Evolutionary conservation across 2,888 invertebrate genomes (phyloP).

Genomic region (Dinocampus coccinellae): DNA sequence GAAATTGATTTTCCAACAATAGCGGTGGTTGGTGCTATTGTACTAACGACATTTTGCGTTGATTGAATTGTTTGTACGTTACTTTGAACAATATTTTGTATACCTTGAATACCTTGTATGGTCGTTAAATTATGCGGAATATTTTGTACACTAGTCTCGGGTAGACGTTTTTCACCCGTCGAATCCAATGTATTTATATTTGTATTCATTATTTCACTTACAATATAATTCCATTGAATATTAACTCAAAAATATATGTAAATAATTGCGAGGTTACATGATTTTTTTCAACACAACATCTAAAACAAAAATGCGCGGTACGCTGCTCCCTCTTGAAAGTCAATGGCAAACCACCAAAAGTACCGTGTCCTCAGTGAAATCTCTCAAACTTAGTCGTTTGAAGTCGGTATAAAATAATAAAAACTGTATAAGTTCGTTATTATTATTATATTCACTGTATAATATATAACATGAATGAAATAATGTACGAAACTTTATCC

Average conservation of each 20-base stretch:
- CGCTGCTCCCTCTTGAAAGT: too few species aligned
- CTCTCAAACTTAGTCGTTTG: too few species aligned
- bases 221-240: too few species aligned
- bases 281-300: background rate
- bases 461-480: too few species aligned
- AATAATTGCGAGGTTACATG: too few species aligned
- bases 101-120: slow-evolving; percentile 57
- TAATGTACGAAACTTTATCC: too few species aligned
- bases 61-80: slow-evolving; percentile 62
- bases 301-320: too few species aligned
- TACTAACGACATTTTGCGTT: slow-evolving; percentile 55
- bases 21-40: slow-evolving; percentile 56
- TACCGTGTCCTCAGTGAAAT: too few species aligned
- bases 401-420: too few species aligned
- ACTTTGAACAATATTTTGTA: slow-evolving; percentile 61
- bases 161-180: slow-evolving; percentile 58
- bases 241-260: background rate
- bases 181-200: slow-evolving; percentile 53
- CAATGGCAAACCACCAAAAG: too few species aligned
- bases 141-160: slow-evolving; percentile 58
- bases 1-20: slow-evolving; percentile 65
- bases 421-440: too few species aligned
- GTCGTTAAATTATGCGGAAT: slow-evolving; percentile 62
- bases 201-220: slow-evolving; percentile 49
- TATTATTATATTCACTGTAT: too few species aligned